Conservation (phyloP, 2,113 vertebrate species). For the Lota lota region DNA sequence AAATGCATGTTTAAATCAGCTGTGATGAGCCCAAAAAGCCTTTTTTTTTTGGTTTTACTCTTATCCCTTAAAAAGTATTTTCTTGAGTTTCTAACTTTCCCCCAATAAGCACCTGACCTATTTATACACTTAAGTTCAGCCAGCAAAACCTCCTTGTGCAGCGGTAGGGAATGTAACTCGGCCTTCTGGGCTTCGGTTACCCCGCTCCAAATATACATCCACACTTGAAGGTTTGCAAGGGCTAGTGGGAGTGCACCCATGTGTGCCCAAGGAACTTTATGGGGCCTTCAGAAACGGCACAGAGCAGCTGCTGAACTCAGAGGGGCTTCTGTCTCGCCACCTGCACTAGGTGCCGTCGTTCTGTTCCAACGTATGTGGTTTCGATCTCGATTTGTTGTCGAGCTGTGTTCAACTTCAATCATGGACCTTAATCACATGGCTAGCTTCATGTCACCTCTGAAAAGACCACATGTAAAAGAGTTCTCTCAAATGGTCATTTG, state of each 20-base stretch:
- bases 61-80: slow-evolving; percentile 35
- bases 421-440: background rate
- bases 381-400: slow-evolving; percentile 5
- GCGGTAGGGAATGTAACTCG: slow-evolving; percentile 39
- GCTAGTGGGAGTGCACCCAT: slow-evolving; percentile 8
- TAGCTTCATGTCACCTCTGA: slow-evolving; percentile 3
- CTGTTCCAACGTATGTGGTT: background rate
- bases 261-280: slow-evolving; percentile 40
- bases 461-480: no score
- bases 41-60: background rate
- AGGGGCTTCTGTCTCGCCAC: slow-evolving; percentile 38
- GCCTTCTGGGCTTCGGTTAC: slow-evolving; percentile 65
- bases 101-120: slow-evolving; percentile 49
- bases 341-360: slow-evolving; percentile 17
- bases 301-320: slow-evolving; percentile 69
- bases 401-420: background rate
- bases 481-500: slow-evolving; percentile 13
- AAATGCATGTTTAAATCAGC: no score
- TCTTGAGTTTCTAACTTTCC: slow-evolving; percentile 51
- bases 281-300: slow-evolving; percentile 30
- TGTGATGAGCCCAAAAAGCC: no score
- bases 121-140: slow-evolving; percentile 48
- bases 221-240: slow-evolving; percentile 40
- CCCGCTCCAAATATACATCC: slow-evolving; percentile 69
- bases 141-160: background rate